Evolutionary conservation across 2,113 vertebrate species (phyloP).

Genomic region (Donacobius atricapilla): DNA sequence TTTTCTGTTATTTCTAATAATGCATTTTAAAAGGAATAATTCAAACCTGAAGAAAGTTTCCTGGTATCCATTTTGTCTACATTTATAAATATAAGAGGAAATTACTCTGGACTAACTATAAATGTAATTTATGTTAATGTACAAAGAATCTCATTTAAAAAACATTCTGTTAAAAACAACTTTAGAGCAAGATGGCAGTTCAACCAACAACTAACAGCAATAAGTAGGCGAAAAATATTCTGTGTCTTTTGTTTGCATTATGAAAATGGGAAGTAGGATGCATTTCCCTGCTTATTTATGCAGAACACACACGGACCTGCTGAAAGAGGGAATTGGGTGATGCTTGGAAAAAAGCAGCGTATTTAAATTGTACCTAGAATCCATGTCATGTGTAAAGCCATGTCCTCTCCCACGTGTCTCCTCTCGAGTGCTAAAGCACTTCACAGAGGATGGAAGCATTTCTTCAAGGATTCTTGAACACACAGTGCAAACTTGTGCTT

Average conservation of each 20-base stretch:
- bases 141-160: neutral
- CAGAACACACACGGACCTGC: neutral
- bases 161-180: neutral
- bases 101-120: neutral
- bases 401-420: neutral
- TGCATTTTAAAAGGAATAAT: neutral
- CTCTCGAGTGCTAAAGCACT: neutral
- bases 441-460: neutral
- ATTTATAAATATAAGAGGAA: neutral
- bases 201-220: neutral
- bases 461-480: neutral
- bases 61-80: neutral
- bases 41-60: neutral
- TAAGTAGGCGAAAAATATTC: neutral
- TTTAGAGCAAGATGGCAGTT: neutral
- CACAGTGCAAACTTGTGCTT: slow-evolving; percentile 10
- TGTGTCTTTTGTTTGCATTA: neutral
- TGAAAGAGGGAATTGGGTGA: neutral
- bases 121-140: neutral
- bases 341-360: neutral
- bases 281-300: neutral
- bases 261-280: neutral
- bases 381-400: neutral
- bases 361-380: neutral
- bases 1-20: neutral